A percentile compares a stretch with the other conserved stretches of the same genome.
phyloP scores from a whole-genome alignment of 2,888 invertebrate species.

The Pheosia gnoma region DNA sequence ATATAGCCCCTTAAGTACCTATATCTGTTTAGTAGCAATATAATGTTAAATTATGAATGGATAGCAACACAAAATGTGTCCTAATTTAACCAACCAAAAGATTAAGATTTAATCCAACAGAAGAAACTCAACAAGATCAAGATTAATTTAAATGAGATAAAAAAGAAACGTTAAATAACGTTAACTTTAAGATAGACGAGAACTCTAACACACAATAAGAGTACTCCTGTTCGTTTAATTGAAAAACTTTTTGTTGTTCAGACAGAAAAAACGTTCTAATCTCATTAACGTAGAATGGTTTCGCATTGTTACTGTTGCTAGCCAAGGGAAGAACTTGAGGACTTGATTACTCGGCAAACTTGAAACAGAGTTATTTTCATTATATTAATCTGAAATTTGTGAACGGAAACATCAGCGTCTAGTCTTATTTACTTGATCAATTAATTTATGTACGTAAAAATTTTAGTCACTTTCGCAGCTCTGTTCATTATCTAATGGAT shows the following conservation, averaged over 20 bases:
- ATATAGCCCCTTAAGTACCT: no score
- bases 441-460: not conserved
- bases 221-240: conserved; percentile 57
- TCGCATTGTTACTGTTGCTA: conserved; percentile 45
- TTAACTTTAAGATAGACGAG: conserved; percentile 11
- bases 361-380: not conserved
- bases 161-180: conserved; percentile 23
- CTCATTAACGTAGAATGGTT: conserved; percentile 60
- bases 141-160: conserved; percentile 22
- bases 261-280: conserved; percentile 55
- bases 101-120: not conserved
- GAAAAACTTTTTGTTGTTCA: conserved; percentile 57
- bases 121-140: conserved; percentile 10
- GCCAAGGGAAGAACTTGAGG: conserved; percentile 34
- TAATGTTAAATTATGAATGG: not conserved
- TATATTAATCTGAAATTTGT: not conserved
- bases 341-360: conserved; percentile 33
- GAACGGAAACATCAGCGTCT: not conserved
- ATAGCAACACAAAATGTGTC: not conserved
- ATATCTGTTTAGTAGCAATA: no score
- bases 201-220: conserved; percentile 38
- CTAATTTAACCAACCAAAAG: not conserved
- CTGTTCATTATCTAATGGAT: not conserved
- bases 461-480: no score
- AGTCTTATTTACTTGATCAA: not conserved